Conservation (phyloP, 1,140 invertebrate genomes). For the Phymastichus coffea region DNA sequence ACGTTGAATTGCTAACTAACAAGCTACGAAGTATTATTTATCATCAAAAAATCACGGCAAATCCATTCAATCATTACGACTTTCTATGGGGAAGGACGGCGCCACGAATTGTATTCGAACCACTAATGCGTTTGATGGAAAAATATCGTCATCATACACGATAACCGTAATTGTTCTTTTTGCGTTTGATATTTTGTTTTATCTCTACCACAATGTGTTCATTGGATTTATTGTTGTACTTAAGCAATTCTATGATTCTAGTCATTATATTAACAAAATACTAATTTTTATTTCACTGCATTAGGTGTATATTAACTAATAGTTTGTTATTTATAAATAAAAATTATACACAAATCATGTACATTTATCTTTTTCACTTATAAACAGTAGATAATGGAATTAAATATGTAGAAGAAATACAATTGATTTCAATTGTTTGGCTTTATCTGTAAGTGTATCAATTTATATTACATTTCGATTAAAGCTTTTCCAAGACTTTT, state of each 20-base stretch:
- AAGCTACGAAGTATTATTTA: conserved; percentile 46
- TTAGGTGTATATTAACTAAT: not conserved
- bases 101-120: conserved; percentile 40
- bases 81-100: conserved; percentile 54
- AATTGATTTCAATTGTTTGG: no score
- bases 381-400: no score
- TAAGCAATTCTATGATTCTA: conserved; percentile 24
- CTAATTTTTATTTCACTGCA: not conserved
- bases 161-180: not conserved
- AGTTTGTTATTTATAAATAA: not conserved
- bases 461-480: no score
- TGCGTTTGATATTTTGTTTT: not conserved
- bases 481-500: no score
- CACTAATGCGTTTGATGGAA: conserved; percentile 41
- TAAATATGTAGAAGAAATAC: no score
- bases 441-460: no score
- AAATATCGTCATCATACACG: conserved; percentile 39
- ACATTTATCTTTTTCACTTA: no score
- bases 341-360: not conserved
- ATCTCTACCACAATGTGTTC: conserved; percentile 13
- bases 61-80: conserved; percentile 57
- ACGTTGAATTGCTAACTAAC: conserved; percentile 43
- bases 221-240: conserved; percentile 9
- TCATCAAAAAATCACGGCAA: conserved; percentile 38
- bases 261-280: conserved; percentile 11